Evolutionary conservation across 2,888 invertebrate genomes (phyloP).

Genomic region (Mythimna ferrago): DNA sequence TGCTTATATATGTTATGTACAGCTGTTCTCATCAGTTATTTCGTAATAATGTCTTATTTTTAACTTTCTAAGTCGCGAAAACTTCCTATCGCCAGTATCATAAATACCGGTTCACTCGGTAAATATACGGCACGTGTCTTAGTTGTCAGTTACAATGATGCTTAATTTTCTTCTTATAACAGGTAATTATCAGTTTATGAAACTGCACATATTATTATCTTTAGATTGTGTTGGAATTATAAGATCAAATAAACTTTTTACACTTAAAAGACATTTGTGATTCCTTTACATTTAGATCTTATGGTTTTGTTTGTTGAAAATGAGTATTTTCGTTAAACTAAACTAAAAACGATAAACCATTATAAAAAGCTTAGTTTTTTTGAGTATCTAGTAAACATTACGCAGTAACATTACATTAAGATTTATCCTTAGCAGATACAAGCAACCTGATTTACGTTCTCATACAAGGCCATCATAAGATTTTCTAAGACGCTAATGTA

Average conservation of each 20-base stretch:
- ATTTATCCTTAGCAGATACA: too few relatives aligned
- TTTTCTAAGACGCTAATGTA: background rate
- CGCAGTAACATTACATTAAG: background rate
- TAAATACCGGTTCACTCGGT: slow-evolving; percentile 20
- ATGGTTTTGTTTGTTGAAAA: too few relatives aligned
- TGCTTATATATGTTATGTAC: background rate
- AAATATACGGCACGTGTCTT: background rate
- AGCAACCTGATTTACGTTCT: background rate
- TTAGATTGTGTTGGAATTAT: background rate
- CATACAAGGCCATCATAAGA: background rate
- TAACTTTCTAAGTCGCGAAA: background rate
- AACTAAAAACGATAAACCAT: too few relatives aligned
- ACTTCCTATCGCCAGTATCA: background rate
- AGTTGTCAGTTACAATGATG: background rate
- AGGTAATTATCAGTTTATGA: background rate
- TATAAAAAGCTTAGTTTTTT: background rate
- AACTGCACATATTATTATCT: background rate
- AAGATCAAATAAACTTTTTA: too few relatives aligned
- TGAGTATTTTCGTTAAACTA: too few relatives aligned
- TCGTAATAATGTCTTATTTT: background rate
- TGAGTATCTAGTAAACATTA: background rate
- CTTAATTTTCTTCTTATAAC: background rate
- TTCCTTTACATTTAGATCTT: too few relatives aligned
- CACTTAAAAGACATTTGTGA: too few relatives aligned
- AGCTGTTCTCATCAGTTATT: background rate